A percentile compares a stretch with the other conserved stretches of the same genome.
phyloP scores from a whole-genome alignment of 2,797 vertebrate genomes.

The Melanotaenia boesemani region DNA sequence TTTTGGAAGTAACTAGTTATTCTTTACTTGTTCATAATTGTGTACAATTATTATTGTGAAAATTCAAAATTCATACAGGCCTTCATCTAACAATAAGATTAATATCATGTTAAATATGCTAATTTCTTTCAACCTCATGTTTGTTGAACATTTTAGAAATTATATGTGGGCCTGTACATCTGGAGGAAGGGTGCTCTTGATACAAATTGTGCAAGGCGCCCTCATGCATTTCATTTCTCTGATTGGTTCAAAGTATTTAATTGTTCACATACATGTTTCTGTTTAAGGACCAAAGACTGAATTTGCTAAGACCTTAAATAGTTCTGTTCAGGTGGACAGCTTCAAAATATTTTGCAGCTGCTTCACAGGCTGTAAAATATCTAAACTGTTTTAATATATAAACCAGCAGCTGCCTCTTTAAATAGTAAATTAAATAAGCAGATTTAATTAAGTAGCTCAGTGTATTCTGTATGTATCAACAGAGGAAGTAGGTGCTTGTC shows the following conservation, averaged over 20 bases:
- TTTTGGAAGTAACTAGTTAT: too few relatives aligned
- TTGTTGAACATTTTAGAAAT: too few relatives aligned
- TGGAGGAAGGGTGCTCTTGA: neutral
- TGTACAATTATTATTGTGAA: too few relatives aligned
- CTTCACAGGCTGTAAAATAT: neutral
- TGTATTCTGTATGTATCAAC: conserved; percentile 37
- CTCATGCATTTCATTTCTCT: neutral
- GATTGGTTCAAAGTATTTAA: neutral
- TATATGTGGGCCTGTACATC: neutral
- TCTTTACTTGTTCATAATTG: too few relatives aligned
- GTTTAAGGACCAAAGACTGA: neutral
- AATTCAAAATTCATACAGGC: too few relatives aligned
- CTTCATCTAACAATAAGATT: too few relatives aligned
- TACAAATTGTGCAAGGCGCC: neutral
- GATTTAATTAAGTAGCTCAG: conserved; percentile 18
- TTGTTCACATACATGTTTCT: neutral
- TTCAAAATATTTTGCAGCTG: neutral
- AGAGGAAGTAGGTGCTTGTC: conserved; percentile 47
- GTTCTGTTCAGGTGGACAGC: neutral
- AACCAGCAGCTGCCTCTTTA: conserved; percentile 9
- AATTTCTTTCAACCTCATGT: too few relatives aligned
- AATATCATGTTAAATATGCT: too few relatives aligned
- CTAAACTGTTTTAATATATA: neutral
- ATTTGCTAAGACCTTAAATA: neutral
- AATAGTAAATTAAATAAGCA: conserved; percentile 23